phyloP scores from a whole-genome alignment of 2,888 invertebrate species.

The Tyria jacobaeae region DNA sequence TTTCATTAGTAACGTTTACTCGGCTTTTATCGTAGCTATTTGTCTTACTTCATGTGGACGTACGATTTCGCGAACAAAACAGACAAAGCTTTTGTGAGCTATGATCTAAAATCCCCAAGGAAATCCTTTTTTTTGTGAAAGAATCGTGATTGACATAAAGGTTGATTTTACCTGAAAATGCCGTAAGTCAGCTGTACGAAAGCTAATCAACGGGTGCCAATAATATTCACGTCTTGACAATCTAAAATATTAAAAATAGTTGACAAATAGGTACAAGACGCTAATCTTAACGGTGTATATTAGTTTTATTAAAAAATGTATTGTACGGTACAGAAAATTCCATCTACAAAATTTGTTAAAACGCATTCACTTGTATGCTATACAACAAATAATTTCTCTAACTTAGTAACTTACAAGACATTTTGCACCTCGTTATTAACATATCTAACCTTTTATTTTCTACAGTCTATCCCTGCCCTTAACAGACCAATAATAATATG shows the following conservation, averaged over 20 bases:
- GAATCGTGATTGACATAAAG: slow-evolving; percentile 1
- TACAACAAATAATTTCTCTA: no score
- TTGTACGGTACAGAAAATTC: no score
- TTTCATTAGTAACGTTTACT: slow-evolving; percentile 64
- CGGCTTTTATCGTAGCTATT: slow-evolving; percentile 55
- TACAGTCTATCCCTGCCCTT: not conserved
- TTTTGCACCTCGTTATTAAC: not conserved
- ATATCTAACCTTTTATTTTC: not conserved
- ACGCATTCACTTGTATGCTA: not conserved
- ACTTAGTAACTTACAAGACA: not conserved
- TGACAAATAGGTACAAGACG: not conserved
- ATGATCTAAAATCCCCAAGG: slow-evolving; percentile 21
- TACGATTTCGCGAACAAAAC: slow-evolving; percentile 28
- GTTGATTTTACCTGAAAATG: not conserved
- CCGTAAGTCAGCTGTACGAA: not conserved
- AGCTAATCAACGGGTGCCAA: not conserved
- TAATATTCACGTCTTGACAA: not conserved
- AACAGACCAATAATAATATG: not conserved
- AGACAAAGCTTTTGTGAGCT: slow-evolving; percentile 17
- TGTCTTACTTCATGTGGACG: slow-evolving; percentile 55
- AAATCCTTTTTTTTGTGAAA: slow-evolving; percentile 7
- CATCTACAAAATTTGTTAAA: not conserved
- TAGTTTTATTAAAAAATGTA: not conserved
- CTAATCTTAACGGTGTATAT: not conserved
- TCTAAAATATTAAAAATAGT: no score